These are phyloP conservation scores for Didymodactylos carnosus DNA, from an alignment of 2,888 invertebrate genomes.

Conservation along the genomic window DNA sequence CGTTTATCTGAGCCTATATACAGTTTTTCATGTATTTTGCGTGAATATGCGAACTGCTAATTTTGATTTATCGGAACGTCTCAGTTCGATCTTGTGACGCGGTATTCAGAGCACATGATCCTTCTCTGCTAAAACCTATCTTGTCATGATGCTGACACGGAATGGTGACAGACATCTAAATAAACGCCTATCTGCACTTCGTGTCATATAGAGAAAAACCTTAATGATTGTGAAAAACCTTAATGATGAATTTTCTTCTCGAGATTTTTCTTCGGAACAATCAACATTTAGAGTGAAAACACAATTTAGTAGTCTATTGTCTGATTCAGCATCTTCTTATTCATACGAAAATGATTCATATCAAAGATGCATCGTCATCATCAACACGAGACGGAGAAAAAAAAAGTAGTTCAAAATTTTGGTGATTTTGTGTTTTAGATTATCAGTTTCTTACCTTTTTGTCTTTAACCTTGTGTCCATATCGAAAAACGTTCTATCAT, in stretches of 20 bases:
- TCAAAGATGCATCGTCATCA: too few relatives aligned
- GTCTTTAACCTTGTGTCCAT: neutral
- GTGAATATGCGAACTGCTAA: too few relatives aligned
- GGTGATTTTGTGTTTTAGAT: too few relatives aligned
- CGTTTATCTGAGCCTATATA: too few relatives aligned
- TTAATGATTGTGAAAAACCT: neutral
- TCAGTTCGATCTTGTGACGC: too few relatives aligned
- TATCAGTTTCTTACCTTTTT: neutral
- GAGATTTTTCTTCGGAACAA: neutral
- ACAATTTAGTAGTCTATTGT: neutral
- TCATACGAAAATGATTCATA: too few relatives aligned
- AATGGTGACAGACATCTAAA: slow-evolving; percentile 51
- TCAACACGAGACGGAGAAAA: neutral
- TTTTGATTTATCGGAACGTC: too few relatives aligned
- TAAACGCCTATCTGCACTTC: slow-evolving; percentile 47
- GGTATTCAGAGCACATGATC: slow-evolving; percentile 44
- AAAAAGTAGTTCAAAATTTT: neutral
- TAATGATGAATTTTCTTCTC: neutral
- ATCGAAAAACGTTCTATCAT: neutral
- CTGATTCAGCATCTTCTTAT: neutral
- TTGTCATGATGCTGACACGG: slow-evolving; percentile 45
- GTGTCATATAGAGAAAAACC: slow-evolving; percentile 2
- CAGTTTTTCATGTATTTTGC: too few relatives aligned
- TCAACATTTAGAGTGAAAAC: slow-evolving; percentile 1
- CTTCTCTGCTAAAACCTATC: slow-evolving; percentile 42